Conservation (phyloP, 2,888 invertebrate species). For the Pandemis heparana region DNA sequence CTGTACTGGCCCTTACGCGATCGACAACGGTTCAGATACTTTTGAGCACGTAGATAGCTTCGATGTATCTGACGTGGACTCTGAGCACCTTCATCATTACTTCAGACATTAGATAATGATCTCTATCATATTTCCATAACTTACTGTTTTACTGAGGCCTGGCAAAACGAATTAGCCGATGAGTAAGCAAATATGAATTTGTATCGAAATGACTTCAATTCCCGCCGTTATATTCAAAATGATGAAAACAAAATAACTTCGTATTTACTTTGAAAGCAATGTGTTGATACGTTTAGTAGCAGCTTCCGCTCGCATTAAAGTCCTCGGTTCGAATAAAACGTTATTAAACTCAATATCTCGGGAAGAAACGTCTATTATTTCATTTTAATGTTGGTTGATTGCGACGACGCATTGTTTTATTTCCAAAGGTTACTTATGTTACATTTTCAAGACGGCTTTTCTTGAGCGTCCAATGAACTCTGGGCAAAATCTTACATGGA, state of each 20-base stretch:
- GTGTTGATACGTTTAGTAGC: conserved; percentile 76
- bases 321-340: conserved; percentile 52
- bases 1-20: too few relatives aligned
- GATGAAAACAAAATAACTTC: conserved; percentile 73
- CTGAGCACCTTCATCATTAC: too few relatives aligned
- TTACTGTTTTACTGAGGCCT: neutral
- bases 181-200: conserved; percentile 36
- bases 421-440: conserved; percentile 12
- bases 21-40: too few relatives aligned
- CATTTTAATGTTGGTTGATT: conserved; percentile 36
- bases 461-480: too few relatives aligned
- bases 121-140: too few relatives aligned
- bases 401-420: conserved; percentile 36
- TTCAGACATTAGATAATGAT: too few relatives aligned
- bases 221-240: conserved; percentile 64
- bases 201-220: conserved; percentile 56
- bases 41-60: too few relatives aligned
- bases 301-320: conserved; percentile 71
- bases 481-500: too few relatives aligned
- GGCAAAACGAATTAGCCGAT: neutral
- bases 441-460: too few relatives aligned
- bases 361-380: conserved; percentile 34
- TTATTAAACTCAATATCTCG: conserved; percentile 41
- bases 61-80: too few relatives aligned
- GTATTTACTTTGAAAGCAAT: conserved; percentile 73